Evolutionary conservation across 2,113 vertebrate genomes (phyloP).

Genomic region (Pluvianellus socialis): DNA sequence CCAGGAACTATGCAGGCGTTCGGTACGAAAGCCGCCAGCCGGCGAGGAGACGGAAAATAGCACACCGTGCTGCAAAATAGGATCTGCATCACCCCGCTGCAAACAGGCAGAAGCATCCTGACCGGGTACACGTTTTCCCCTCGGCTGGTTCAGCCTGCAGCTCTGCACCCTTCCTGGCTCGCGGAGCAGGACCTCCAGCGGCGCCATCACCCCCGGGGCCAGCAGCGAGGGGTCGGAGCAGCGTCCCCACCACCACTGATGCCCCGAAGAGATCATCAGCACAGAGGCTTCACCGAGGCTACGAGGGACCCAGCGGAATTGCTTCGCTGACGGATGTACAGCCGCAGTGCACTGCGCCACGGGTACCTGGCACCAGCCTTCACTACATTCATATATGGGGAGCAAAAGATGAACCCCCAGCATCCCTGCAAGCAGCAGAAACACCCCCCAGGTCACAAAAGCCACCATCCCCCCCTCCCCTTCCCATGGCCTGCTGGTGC

Average conservation of each 20-base stretch:
- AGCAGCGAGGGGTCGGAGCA: not conserved
- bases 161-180: not conserved
- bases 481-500: not conserved
- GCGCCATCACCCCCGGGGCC: fast-evolving
- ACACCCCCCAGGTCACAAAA: not conserved
- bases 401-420: not conserved
- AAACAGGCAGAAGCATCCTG: conserved; percentile 1
- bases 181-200: not conserved
- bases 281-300: not conserved
- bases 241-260: fast-evolving
- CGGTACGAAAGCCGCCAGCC: not conserved
- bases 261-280: not conserved
- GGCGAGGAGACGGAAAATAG: not conserved
- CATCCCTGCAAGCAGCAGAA: not conserved
- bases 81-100: not conserved
- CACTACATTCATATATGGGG: not conserved
- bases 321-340: not conserved
- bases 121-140: not conserved
- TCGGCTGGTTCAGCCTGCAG: not conserved
- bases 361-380: not conserved
- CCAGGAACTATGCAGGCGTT: not conserved
- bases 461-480: not conserved
- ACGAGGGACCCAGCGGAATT: fast-evolving
- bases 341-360: not conserved
- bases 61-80: not conserved